Conservation (phyloP, 2,888 invertebrate species). For the Calliopum simillimum region DNA sequence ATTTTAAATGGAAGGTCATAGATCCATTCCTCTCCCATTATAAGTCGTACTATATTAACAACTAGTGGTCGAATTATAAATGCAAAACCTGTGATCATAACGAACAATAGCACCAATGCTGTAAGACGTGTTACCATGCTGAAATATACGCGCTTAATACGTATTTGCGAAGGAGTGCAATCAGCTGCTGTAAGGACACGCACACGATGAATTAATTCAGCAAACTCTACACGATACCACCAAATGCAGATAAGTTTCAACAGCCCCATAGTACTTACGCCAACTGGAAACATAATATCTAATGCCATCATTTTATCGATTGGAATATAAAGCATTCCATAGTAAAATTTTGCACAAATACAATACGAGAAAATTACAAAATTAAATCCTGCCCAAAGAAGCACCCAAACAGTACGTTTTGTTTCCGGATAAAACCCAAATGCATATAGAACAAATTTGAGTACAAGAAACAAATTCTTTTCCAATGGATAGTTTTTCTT, state of each 20-base stretch:
- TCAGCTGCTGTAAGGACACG: constrained; percentile 48
- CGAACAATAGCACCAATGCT: constrained; percentile 47
- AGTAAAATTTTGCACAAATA: constrained; percentile 53
- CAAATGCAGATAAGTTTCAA: constrained; percentile 55
- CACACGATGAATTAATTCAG: constrained; percentile 48
- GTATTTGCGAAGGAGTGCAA: constrained; percentile 40
- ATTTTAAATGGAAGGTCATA: constrained; percentile 60
- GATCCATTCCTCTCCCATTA: constrained; percentile 50
- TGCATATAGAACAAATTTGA: constrained; percentile 50
- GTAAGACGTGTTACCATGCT: constrained; percentile 53
- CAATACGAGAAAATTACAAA: constrained; percentile 53
- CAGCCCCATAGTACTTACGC: constrained; percentile 55
- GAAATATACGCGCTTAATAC: constrained; percentile 48
- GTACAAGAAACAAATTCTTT: constrained; percentile 54
- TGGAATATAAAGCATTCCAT: constrained; percentile 53
- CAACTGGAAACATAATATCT: constrained; percentile 60
- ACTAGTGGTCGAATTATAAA: constrained; percentile 52
- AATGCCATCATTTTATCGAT: constrained; percentile 52
- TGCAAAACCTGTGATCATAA: constrained; percentile 50
- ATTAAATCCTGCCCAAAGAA: constrained; percentile 53
- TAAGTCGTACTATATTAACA: constrained; percentile 45
- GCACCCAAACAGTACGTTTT: constrained; percentile 40
- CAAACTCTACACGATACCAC: constrained; percentile 54
- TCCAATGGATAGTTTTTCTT: constrained; percentile 52
- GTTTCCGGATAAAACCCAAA: constrained; percentile 59